Base-by-base conservation (phyloP, 1,140 invertebrate species). In the Danaus melanippus region DNA sequence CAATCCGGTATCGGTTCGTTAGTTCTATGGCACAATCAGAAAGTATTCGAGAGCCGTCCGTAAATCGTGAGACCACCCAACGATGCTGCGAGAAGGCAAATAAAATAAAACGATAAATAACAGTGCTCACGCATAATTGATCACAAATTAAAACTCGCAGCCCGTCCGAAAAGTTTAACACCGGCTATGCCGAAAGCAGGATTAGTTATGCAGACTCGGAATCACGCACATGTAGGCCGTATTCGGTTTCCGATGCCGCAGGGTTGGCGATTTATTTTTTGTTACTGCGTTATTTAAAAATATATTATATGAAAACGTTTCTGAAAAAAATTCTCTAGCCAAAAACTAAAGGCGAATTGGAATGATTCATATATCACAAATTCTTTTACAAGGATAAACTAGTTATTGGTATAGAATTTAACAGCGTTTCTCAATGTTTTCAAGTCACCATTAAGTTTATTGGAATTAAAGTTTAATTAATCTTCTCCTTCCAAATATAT, bases 91-190 rank as follows among this genome's bases (percentile, higher is more conserved):
- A 78, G 81, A 74, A 77, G 76, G 72, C 71, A 83, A 84, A 84
- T 79, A 79, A 84, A 84, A 84, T 83, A 84, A 86, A 76, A 75
- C 76, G 67, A 86, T 86, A 86, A 84, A 86, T 84, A 84, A 84
- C 79, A 79, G 78, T 71, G 78, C 74, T 74, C 77, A 75, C 77
- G 80, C 81, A 86, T 86, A 86, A 86, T 86, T 86, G 84, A 86
- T 86, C 79, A 86, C 84, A 86, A 86, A 86, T 86, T 86, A 86
- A 86, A 84, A 86, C 70, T 77, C 70, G 79, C 58, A 58, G 64
- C 79, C 73, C 76, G 79, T 74, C 74, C 79, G 66, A 79, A 81
- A 83, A 71, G 74, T 83, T 83, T 74, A 81, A 75, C 73, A 75
- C 59, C 65, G 66, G 68, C 65, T 67, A 73, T 67, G 76, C 79